Evolutionary conservation across 2,888 invertebrate genomes (phyloP).

Genomic region (Drosophila siamana): DNA sequence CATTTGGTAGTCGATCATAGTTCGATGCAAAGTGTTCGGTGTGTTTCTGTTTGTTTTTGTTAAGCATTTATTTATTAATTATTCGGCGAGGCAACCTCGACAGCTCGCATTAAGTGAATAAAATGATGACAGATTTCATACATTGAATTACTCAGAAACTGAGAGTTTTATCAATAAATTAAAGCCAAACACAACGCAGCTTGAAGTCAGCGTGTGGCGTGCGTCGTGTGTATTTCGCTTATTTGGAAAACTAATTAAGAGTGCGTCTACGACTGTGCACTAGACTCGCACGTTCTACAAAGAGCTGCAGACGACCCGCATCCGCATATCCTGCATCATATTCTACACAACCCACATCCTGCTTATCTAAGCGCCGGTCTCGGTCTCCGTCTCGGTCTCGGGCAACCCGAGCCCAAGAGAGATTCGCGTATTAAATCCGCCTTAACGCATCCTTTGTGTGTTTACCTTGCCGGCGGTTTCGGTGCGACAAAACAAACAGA

Average conservation of each 20-base stretch:
- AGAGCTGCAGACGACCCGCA: not conserved
- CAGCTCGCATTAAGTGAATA: conserved; percentile 3
- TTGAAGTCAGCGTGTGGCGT: not conserved
- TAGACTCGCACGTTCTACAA: not conserved
- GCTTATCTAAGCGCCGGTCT: conserved; percentile 47
- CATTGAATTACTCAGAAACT: not conserved
- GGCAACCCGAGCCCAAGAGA: not conserved
- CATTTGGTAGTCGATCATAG: conserved; percentile 11
- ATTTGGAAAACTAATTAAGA: conserved; percentile 37
- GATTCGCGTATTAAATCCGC: conserved; percentile 14
- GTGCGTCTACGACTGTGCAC: conserved; percentile 13
- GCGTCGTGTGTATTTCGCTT: not conserved
- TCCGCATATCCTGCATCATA: conserved; percentile 6
- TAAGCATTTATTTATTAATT: not conserved
- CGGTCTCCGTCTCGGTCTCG: no score
- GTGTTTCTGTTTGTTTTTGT: not conserved
- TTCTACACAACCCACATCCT: conserved; percentile 6
- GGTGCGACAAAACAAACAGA: conserved; percentile 45
- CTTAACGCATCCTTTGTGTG: conserved; percentile 48
- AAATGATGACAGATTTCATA: conserved; percentile 16
- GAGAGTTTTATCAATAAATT: conserved; percentile 10
- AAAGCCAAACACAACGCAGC: not conserved
- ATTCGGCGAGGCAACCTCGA: not conserved
- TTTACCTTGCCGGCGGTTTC: conserved; percentile 49
- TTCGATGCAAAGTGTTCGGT: not conserved